phyloP scores from a whole-genome alignment of 2,888 invertebrate species.

The Cephus pulcher region DNA sequence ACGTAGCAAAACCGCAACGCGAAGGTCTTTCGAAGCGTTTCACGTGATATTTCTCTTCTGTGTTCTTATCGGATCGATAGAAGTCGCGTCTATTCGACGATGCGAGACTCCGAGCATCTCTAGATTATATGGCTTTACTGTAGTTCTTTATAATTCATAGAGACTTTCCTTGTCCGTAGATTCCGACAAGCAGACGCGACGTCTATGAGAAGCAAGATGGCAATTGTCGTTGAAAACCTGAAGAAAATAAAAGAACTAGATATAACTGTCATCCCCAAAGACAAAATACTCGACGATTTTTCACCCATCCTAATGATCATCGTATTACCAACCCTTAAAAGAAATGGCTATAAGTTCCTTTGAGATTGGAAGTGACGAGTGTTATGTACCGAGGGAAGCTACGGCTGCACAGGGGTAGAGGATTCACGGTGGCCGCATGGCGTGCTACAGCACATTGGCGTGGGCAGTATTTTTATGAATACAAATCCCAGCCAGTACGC shows the following conservation, averaged over 20 bases:
- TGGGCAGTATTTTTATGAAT: neutral
- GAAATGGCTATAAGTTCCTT: neutral
- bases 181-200: neutral
- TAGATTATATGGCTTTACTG: neutral
- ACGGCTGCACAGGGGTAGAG: neutral
- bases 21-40: neutral
- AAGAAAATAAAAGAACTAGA: neutral
- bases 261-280: neutral
- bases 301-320: neutral
- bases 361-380: neutral
- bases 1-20: neutral
- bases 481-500: neutral
- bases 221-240: neutral
- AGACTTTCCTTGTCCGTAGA: neutral
- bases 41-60: neutral
- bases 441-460: neutral
- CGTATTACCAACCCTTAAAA: neutral
- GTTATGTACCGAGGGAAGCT: neutral
- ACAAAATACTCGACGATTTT: neutral
- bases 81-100: neutral
- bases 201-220: neutral
- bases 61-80: neutral
- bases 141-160: neutral
- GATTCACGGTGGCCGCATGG: neutral
- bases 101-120: neutral